Percentiles rank a stretch among this genome's conserved stretches.
Evolutionary conservation across 2,888 invertebrate genomes (phyloP).

Genomic region (Euproctis similis): DNA sequence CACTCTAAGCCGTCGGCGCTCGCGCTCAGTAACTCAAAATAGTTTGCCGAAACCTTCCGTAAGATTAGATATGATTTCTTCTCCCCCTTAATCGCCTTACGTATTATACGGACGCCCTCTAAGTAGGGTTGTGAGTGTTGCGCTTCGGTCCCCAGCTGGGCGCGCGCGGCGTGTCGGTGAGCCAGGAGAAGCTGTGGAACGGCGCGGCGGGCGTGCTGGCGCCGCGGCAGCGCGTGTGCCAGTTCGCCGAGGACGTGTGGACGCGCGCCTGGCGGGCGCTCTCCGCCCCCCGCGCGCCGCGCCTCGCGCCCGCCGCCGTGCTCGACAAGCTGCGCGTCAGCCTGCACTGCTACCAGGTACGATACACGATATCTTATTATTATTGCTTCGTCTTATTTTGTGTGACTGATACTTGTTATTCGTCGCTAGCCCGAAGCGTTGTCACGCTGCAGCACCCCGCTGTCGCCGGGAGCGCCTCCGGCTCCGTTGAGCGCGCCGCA

Average conservation of each 20-base stretch:
- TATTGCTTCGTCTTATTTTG: neutral
- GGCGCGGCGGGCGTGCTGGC: conserved; percentile 88
- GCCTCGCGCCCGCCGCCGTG: conserved; percentile 81
- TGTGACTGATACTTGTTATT: neutral
- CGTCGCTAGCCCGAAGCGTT: conserved; percentile 84
- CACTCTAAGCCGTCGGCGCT: no score
- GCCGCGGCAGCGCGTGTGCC: conserved; percentile 88
- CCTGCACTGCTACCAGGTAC: conserved; percentile 87
- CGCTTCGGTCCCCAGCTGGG: conserved; percentile 59
- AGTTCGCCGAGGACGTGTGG: conserved; percentile 89
- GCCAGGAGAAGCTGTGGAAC: conserved; percentile 86
- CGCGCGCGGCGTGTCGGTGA: conserved; percentile 80
- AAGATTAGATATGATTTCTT: no score
- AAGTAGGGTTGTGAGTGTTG: neutral
- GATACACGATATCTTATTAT: no score
- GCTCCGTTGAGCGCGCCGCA: conserved; percentile 40
- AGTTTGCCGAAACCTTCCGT: no score
- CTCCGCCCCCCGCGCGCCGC: conserved; percentile 46
- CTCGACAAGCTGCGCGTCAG: conserved; percentile 87
- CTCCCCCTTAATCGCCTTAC: no score
- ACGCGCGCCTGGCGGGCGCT: conserved; percentile 86
- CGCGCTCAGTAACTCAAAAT: no score
- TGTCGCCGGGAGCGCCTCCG: conserved; percentile 80
- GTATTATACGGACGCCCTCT: neutral
- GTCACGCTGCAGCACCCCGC: conserved; percentile 88